Conservation (phyloP, 1,140 invertebrate species). For the Psilanteris sp. region DNA sequence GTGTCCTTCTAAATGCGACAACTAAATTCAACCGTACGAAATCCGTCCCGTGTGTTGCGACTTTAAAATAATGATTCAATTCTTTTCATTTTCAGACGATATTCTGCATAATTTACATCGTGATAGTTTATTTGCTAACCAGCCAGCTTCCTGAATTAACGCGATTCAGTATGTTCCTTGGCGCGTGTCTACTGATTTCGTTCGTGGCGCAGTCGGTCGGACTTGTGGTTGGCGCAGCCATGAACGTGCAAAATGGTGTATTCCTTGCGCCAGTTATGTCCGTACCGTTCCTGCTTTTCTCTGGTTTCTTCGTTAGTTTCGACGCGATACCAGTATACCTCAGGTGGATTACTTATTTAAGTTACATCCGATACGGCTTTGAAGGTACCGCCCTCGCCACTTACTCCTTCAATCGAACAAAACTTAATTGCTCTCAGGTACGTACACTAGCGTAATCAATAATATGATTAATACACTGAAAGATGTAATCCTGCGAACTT, state of each 20-base stretch:
- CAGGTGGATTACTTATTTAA: constrained; percentile 96
- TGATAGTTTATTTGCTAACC: constrained; percentile 97
- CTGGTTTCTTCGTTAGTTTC: constrained; percentile 98
- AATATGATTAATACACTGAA: neutral
- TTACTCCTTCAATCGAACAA: constrained; percentile 91
- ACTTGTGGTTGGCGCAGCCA: constrained; percentile 95
- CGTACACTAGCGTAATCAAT: neutral
- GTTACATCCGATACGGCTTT: constrained; percentile 97
- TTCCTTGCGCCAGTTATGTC: constrained; percentile 97
- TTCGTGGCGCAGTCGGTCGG: constrained; percentile 98
- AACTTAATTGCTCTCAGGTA: constrained; percentile 88
- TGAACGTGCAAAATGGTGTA: constrained; percentile 96
- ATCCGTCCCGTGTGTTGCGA: too few relatives aligned
- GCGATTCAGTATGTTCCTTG: constrained; percentile 93
- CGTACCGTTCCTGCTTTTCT: constrained; percentile 96
- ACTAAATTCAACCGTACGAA: too few relatives aligned
- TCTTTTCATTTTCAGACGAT: constrained; percentile 82
- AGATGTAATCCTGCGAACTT: too few relatives aligned
- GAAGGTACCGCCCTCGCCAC: constrained; percentile 96
- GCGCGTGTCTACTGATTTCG: constrained; percentile 92
- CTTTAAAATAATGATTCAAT: too few relatives aligned
- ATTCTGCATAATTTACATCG: constrained; percentile 94
- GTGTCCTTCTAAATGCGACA: too few relatives aligned
- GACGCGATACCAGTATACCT: constrained; percentile 97
- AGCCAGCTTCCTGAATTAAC: constrained; percentile 91